A percentile compares a stretch with the other conserved stretches of the same genome.
phyloP scores from a whole-genome alignment of 2,113 vertebrate species.

The Heptranchias perlo region DNA sequence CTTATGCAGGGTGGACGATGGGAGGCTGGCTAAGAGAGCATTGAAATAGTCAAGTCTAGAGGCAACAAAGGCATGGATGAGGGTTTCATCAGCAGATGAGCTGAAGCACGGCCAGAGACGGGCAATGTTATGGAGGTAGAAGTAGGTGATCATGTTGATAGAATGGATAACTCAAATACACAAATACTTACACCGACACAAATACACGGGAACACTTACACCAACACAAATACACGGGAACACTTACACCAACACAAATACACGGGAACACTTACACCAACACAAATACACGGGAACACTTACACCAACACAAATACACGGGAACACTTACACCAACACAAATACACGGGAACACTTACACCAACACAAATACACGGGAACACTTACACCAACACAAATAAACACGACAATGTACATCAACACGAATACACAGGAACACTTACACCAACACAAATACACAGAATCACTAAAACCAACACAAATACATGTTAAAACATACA shows the following conservation, averaged over 20 bases:
- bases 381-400: too few species aligned
- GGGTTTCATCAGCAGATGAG: too few species aligned
- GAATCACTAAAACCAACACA: not conserved
- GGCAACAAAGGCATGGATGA: too few species aligned
- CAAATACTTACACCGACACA: slow-evolving; percentile 36
- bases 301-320: not conserved
- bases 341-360: too few species aligned
- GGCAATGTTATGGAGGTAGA: too few species aligned
- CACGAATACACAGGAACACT: not conserved
- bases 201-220: not conserved
- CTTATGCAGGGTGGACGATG: too few species aligned
- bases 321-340: not conserved
- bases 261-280: not conserved
- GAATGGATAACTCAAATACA: slow-evolving; percentile 41
- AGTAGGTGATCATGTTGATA: too few species aligned
- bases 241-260: not conserved
- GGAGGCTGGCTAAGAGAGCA: too few species aligned
- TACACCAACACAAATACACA: not conserved
- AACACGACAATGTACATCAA: not conserved
- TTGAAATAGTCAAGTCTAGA: too few species aligned
- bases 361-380: too few species aligned
- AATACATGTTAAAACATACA: not conserved
- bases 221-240: slow-evolving; percentile 8
- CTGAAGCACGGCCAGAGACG: too few species aligned
- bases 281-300: not conserved